These are phyloP conservation scores for Rhabditoides inermis DNA, from an alignment of 2,888 invertebrate species.

Conservation along the genomic window DNA sequence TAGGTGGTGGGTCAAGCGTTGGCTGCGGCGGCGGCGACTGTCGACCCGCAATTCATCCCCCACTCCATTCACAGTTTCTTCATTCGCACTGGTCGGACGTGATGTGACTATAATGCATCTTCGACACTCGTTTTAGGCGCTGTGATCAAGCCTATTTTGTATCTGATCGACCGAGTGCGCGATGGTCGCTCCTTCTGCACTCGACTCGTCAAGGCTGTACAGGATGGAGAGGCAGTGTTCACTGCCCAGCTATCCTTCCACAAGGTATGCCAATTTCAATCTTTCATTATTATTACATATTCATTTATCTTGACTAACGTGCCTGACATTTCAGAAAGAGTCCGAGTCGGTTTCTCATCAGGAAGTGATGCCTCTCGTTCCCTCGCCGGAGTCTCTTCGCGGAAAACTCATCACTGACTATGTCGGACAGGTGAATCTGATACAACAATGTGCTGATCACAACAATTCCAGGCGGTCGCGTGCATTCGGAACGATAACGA, in stretches of 20 bases:
- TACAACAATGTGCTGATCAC: no score
- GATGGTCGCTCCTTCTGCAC: conserved; percentile 54
- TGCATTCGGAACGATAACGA: no score
- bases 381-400: no score
- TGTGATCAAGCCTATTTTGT: conserved; percentile 51
- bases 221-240: conserved; percentile 53
- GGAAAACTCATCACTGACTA: no score
- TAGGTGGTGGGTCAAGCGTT: conserved; percentile 22
- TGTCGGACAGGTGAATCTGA: no score
- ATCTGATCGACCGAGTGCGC: conserved; percentile 53
- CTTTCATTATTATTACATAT: no score
- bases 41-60: conserved; percentile 18
- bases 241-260: conserved; percentile 44
- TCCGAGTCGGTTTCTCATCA: conserved; percentile 26
- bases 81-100: conserved; percentile 18
- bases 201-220: conserved; percentile 54
- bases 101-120: no score
- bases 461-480: no score
- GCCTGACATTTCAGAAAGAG: no score
- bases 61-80: conserved; percentile 24
- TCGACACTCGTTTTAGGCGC: no score
- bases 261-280: conserved; percentile 9
- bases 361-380: conserved; percentile 31
- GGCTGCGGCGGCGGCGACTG: conserved; percentile 22
- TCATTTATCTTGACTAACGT: no score